Conservation (phyloP, 37 sponge, comb jelly and placozoan genomes). For the Ianthella basta region DNA sequence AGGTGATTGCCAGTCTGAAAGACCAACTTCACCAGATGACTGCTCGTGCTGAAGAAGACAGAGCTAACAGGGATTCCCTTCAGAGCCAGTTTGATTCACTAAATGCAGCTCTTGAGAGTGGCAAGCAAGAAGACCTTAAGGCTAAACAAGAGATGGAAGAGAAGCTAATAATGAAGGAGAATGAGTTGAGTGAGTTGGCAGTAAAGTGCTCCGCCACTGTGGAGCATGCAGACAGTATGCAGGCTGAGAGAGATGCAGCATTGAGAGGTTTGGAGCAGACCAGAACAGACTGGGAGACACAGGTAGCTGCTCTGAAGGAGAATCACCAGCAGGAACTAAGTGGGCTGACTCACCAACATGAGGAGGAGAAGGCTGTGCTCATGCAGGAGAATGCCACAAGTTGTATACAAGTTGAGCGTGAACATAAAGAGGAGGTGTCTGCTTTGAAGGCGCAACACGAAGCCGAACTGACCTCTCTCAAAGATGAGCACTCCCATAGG, state of each 20-base stretch:
- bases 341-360: constrained; percentile 35
- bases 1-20: too few relatives aligned
- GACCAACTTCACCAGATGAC: too few relatives aligned
- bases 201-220: too few relatives aligned
- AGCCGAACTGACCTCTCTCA: constrained; percentile 15
- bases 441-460: constrained; percentile 39
- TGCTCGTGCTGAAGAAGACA: too few relatives aligned
- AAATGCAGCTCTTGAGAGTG: not conserved
- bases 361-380: constrained; percentile 21
- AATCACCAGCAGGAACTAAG: constrained; percentile 46
- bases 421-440: not conserved
- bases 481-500: constrained; percentile 1
- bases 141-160: constrained; percentile 5
- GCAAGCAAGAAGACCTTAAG: constrained; percentile 11
- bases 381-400: constrained; percentile 28
- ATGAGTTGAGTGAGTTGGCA: too few relatives aligned
- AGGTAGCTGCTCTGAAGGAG: constrained; percentile 15
- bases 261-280: not conserved
- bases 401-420: not conserved
- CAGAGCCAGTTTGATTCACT: too few relatives aligned
- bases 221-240: too few relatives aligned
- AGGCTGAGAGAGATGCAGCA: too few relatives aligned
- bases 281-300: not conserved
- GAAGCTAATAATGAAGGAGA: too few relatives aligned
- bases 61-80: too few relatives aligned